Evolutionary conservation across 2,797 vertebrate species (phyloP).

Genomic region (Crax fasciolata): DNA sequence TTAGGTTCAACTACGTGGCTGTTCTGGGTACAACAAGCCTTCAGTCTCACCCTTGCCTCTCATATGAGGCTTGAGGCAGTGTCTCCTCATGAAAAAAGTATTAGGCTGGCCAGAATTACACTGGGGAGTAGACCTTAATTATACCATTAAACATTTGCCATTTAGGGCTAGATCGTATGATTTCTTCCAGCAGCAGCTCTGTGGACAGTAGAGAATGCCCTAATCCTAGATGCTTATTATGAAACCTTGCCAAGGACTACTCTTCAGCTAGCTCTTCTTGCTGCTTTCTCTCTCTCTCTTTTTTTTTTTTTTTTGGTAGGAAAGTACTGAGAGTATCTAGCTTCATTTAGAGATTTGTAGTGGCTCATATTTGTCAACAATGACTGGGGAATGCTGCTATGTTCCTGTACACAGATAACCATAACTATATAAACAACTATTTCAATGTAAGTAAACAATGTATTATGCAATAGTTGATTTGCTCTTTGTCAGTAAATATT

Average conservation of each 20-base stretch:
- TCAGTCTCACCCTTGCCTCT: background rate
- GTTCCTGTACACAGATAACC: background rate
- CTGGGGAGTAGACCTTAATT: background rate
- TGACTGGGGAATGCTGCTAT: background rate
- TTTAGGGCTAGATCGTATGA: background rate
- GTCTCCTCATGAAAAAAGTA: background rate
- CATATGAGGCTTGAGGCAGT: background rate
- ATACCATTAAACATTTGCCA: background rate
- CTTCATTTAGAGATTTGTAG: background rate
- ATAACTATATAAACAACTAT: background rate
- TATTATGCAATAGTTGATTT: background rate
- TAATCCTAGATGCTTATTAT: accelerated
- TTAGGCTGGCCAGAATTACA: background rate
- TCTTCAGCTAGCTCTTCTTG: background rate
- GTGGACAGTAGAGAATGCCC: background rate
- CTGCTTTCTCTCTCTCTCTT: background rate
- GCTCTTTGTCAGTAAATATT: background rate
- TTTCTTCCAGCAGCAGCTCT: background rate
- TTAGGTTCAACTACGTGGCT: background rate
- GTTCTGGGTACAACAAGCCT: background rate
- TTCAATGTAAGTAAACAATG: background rate
- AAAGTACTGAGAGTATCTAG: background rate
- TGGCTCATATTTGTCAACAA: background rate
- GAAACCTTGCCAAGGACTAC: background rate
- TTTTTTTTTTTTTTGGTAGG: background rate